Percentiles rank a stretch among this genome's conserved stretches.
Evolutionary conservation across 2,797 vertebrate genomes (phyloP).

Genomic region (Peromyscus nudipes): DNA sequence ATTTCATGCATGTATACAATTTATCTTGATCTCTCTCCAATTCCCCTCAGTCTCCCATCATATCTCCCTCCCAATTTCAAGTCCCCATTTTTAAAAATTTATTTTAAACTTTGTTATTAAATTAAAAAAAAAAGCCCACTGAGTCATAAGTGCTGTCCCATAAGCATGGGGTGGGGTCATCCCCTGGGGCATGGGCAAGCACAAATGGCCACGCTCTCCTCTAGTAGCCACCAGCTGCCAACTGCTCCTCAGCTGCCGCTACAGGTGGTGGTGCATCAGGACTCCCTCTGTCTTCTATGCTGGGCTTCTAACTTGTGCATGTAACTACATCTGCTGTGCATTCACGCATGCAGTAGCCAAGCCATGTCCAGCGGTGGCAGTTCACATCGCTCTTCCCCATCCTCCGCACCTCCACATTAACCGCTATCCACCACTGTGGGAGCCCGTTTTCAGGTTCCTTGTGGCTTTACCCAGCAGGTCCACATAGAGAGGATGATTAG

Average conservation of each 20-base stretch:
- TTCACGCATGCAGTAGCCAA: not conserved
- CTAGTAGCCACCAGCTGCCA: not conserved
- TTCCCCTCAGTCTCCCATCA: no score
- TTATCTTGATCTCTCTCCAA: not conserved
- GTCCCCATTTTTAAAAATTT: not conserved
- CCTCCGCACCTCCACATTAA: not conserved
- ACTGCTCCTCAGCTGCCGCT: not conserved
- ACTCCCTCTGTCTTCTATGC: not conserved
- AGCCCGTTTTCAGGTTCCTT: no score
- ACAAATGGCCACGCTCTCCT: not conserved
- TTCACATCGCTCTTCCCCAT: not conserved
- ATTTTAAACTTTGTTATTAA: not conserved
- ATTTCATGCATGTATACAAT: not conserved
- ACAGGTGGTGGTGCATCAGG: no score
- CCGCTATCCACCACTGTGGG: not conserved
- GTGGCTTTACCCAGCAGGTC: no score
- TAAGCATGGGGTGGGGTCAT: not conserved
- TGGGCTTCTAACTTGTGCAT: not conserved
- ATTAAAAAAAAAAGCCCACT: not conserved
- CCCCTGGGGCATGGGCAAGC: not conserved
- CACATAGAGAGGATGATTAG: no score
- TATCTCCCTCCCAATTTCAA: not conserved
- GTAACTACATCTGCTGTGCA: no score
- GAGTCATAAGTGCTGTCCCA: not conserved
- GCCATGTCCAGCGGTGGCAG: no score